A percentile compares a stretch with the other conserved stretches of the same genome.
Conservation (phyloP, 1,140 invertebrate species). For the Calephelis virginiensis region DNA sequence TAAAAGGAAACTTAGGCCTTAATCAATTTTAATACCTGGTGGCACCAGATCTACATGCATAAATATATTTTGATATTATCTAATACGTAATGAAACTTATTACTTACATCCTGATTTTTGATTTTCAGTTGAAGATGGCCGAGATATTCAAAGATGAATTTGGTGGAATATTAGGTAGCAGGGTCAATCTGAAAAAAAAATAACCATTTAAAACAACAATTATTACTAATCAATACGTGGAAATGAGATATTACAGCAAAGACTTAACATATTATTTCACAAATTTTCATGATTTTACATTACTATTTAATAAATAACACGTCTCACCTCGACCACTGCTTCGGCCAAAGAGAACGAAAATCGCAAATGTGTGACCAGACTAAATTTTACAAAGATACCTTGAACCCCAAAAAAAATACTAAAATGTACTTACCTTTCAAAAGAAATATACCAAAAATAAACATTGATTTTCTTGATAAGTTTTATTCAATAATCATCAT, state of each 20-base stretch:
- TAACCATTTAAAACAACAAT: constrained; percentile 13
- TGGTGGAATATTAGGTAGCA: constrained; percentile 45
- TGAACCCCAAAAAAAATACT: no score
- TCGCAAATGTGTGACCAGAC: not conserved
- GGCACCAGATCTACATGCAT: no score
- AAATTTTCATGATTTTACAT: constrained; percentile 1
- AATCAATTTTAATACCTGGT: no score
- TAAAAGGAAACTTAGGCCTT: no score
- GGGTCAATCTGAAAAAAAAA: constrained; percentile 55
- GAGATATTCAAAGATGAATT: constrained; percentile 46
- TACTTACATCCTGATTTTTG: constrained; percentile 55
- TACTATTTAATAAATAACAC: constrained; percentile 27
- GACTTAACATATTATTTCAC: not conserved
- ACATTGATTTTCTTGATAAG: no score
- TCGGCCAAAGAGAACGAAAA: constrained; percentile 47
- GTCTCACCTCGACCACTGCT: constrained; percentile 72
- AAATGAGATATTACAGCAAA: not conserved
- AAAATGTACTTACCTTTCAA: no score
- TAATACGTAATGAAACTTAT: constrained; percentile 18
- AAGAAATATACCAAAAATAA: no score
- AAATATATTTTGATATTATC: no score
- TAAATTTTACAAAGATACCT: no score
- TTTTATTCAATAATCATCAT: no score
- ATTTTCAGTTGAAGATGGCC: constrained; percentile 46
- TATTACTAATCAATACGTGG: not conserved